phyloP scores from a whole-genome alignment of 2,113 vertebrate genomes.

The Proterorhinus semilunaris region DNA sequence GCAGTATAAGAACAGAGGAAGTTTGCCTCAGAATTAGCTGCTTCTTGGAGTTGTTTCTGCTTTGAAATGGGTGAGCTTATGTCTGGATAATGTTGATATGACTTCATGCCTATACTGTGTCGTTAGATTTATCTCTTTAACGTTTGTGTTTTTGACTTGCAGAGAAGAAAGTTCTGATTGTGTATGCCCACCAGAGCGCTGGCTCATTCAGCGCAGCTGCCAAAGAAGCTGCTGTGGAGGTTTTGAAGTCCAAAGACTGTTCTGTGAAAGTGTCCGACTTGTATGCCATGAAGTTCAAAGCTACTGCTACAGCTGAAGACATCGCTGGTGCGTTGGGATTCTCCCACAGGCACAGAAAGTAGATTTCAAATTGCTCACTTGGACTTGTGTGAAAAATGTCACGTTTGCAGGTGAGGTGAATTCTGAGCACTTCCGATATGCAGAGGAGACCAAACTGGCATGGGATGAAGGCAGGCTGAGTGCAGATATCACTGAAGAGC shows the following conservation, averaged over 20 bases:
- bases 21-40: accelerated
- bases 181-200: constrained; percentile 78
- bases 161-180: constrained; percentile 71
- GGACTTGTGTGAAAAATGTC: background rate
- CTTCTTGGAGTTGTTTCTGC: background rate
- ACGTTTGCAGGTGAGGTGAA: constrained; percentile 65
- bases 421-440: constrained; percentile 71
- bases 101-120: background rate
- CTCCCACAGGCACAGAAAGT: background rate
- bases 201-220: constrained; percentile 81
- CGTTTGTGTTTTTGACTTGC: background rate
- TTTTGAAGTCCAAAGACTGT: constrained; percentile 68
- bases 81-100: background rate
- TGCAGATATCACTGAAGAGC: constrained; percentile 75
- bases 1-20: constrained; percentile 29
- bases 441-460: constrained; percentile 61
- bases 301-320: constrained; percentile 74
- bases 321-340: constrained; percentile 62
- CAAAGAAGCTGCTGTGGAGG: constrained; percentile 71
- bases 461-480: constrained; percentile 75
- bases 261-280: constrained; percentile 78
- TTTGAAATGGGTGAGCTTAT: constrained; percentile 41
- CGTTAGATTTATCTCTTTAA: too few relatives aligned
- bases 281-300: constrained; percentile 80
- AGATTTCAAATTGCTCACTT: background rate